Base-by-base conservation (phyloP, 2,888 invertebrate species). In the Pachydiplax longipennis region DNA sequence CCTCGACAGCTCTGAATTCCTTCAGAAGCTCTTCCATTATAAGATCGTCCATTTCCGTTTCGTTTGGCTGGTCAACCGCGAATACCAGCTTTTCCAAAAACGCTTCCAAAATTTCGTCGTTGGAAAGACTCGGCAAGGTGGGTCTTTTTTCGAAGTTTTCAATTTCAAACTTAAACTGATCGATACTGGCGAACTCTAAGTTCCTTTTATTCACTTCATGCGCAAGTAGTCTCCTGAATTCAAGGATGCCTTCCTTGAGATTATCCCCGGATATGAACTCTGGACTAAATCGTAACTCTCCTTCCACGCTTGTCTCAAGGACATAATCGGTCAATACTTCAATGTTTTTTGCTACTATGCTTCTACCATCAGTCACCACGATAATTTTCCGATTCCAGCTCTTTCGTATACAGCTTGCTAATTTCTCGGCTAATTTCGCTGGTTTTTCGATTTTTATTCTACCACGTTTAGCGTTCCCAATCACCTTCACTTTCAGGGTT, bases 61-160 rank as follows among this genome's bases (percentile, higher is more conserved):
- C 91, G 40, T 90, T 37, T 0, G 91, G 91, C 73, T 91, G 91
- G 31, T 90, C 73, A 15, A 91, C 90, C 0, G 91, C 91, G 73
- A 91, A 91, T 0, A 15, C 37, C 12, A 91, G 58, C 25, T 90
- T 87, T 53, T 90, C 15, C 8, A 91, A 25, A 18, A 91, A 91
- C 10, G 53, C 6, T 15, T 61, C 25, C 5, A 91, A 18, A 4
- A 22, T 40, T 65, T 91, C 65, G 2, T 53, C 53, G 18, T 8
- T 18, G 15, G 53, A 18, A 53, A 53, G 53, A 53, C 18, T 53
- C 18, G 53, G 53, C 53, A 53, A 53, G 31, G 44, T 40, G 25
- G 58, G 22, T n/a, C 22, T 22, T n/a, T n/a, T 10, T 87, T 37
- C 61, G 18, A 87, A 61, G 61, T 22, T 5, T 35, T 5, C 0